Evolutionary conservation across 2,113 vertebrate genomes (phyloP).

Genomic region (Aphelocoma coerulescens): DNA sequence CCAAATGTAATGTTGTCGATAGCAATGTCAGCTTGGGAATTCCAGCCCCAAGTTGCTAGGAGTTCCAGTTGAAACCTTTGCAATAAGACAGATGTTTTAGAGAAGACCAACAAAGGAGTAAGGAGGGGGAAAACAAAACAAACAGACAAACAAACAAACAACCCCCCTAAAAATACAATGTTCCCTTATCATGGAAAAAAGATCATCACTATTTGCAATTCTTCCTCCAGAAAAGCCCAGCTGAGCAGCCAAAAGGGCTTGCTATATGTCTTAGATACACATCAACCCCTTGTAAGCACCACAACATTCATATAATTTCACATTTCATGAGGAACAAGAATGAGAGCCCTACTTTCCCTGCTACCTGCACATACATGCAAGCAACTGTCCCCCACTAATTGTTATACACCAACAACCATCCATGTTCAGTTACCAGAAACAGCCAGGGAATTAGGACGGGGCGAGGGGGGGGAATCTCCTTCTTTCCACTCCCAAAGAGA

Average conservation of each 20-base stretch:
- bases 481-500: not conserved
- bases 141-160: not conserved
- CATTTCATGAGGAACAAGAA: not conserved
- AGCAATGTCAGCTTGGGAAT: slow-evolving; percentile 82
- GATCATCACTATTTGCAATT: not conserved
- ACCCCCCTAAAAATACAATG: not conserved
- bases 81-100: slow-evolving; percentile 13
- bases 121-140: not conserved
- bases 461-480: not conserved
- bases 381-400: not conserved
- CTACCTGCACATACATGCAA: not conserved
- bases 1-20: slow-evolving; percentile 83
- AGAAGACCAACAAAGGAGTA: not conserved
- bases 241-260: not conserved
- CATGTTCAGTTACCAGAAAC: not conserved
- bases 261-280: not conserved
- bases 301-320: not conserved
- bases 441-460: not conserved
- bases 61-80: slow-evolving; percentile 82
- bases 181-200: not conserved
- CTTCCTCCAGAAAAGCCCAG: not conserved
- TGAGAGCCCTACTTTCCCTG: not conserved
- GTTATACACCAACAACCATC: not conserved
- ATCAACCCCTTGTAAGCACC: not conserved
- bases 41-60: slow-evolving; percentile 76